Percentiles rank a stretch among this genome's conserved stretches.
Evolutionary conservation across 2,113 vertebrate species (phyloP).

Genomic region (Morone saxatilis): DNA sequence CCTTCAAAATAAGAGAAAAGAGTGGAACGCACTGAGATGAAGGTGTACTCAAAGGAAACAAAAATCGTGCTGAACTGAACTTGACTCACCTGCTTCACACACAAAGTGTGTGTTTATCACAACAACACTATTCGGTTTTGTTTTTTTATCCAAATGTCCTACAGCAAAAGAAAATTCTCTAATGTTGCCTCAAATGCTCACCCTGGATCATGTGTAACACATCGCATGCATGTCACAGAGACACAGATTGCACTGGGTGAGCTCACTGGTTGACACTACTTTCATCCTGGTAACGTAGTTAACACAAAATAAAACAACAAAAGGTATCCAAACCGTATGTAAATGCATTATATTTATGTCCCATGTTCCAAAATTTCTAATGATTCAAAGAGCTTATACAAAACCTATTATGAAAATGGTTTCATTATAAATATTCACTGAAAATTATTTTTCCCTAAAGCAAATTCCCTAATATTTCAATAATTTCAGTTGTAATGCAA

Average conservation of each 20-base stretch:
- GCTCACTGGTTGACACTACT: constrained; percentile 2
- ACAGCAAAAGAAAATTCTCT: constrained; percentile 10
- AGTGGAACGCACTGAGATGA: neutral
- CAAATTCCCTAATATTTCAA: constrained; percentile 9
- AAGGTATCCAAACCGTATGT: neutral
- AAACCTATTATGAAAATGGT: neutral
- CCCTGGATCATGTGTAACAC: neutral
- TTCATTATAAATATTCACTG: neutral
- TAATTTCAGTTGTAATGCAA: neutral
- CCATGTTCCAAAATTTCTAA: neutral
- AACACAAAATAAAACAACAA: neutral
- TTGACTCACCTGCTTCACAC: neutral
- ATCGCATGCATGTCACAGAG: neutral
- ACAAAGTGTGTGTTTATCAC: constrained; percentile 2
- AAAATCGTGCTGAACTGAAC: neutral
- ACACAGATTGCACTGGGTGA: neutral
- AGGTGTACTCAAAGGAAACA: neutral
- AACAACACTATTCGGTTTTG: neutral
- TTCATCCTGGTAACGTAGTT: neutral
- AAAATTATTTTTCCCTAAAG: neutral
- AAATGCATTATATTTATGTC: neutral
- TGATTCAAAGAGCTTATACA: neutral
- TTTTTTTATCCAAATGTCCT: constrained; percentile 1
- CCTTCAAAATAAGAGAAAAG: constrained; percentile 2
- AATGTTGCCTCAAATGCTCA: neutral